A percentile compares a stretch with the other conserved stretches of the same genome.
phyloP scores from a whole-genome alignment of 2,113 vertebrate species.

The Euleptes europaea region DNA sequence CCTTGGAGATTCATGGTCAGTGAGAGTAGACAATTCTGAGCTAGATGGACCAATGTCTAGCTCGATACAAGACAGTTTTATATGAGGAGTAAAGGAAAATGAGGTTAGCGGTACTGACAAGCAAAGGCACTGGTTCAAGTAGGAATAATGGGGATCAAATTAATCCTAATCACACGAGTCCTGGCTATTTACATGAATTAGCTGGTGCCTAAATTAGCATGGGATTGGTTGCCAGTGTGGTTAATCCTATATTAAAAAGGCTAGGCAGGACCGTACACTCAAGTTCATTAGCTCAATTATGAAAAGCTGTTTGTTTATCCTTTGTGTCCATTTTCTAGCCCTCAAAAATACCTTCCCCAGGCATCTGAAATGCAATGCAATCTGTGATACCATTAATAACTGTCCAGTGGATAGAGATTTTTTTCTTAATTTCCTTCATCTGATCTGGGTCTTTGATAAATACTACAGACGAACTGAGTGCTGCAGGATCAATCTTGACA shows the following conservation, averaged over 20 bases:
- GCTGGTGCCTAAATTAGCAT: neutral
- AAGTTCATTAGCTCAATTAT: constrained; percentile 37
- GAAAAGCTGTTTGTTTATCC: constrained; percentile 43
- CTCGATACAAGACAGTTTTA: too few relatives aligned
- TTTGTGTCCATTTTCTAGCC: constrained; percentile 19
- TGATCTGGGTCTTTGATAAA: constrained; percentile 83
- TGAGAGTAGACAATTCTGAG: neutral
- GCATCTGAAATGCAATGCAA: constrained; percentile 72
- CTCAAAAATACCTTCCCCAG: constrained; percentile 39
- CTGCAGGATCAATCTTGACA: constrained; percentile 83
- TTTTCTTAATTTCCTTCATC: constrained; percentile 81
- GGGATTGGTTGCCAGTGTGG: neutral
- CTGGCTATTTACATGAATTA: neutral
- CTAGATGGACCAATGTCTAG: neutral
- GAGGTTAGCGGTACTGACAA: too few relatives aligned
- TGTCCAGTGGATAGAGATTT: constrained; percentile 71
- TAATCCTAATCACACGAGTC: neutral
- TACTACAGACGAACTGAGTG: constrained; percentile 81
- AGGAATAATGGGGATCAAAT: neutral
- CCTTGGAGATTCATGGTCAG: too few relatives aligned
- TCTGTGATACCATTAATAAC: constrained; percentile 74
- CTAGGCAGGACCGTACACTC: constrained; percentile 25
- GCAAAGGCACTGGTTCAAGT: neutral
- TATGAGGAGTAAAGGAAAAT: too few relatives aligned
- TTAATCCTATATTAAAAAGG: constrained; percentile 24